phyloP scores from a whole-genome alignment of 2,113 vertebrate species.

The Tyrannus savana region DNA sequence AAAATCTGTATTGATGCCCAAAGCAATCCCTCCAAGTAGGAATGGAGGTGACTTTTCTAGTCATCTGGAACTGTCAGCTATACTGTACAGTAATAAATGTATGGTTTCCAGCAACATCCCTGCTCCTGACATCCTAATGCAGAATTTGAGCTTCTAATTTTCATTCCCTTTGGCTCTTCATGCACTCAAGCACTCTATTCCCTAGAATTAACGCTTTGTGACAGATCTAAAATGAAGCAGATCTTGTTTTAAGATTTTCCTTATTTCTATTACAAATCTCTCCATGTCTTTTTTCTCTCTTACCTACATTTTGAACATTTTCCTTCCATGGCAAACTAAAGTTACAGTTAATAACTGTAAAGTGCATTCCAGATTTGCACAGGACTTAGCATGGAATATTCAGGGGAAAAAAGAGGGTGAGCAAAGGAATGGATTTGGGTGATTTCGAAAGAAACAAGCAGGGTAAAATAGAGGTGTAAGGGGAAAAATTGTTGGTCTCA shows the following conservation, averaged over 20 bases:
- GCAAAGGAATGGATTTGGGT: neutral
- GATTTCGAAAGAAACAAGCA: neutral
- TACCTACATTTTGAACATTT: neutral
- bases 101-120: neutral
- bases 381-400: neutral
- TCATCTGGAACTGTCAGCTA: conserved; percentile 66
- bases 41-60: conserved; percentile 56
- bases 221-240: neutral
- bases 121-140: neutral
- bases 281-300: neutral
- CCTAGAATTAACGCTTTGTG: neutral
- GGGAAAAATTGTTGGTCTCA: neutral
- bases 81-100: neutral
- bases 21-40: neutral
- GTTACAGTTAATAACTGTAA: neutral
- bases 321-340: neutral
- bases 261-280: neutral
- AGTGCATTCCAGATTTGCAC: neutral
- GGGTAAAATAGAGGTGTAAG: neutral
- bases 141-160: conserved; percentile 16
- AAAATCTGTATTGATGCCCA: conserved; percentile 48
- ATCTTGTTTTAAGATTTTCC: neutral
- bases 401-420: neutral
- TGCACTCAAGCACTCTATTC: neutral
- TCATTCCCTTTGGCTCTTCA: neutral